phyloP scores from a whole-genome alignment of 2,797 vertebrate species.

The Orientallactaga sibirica region DNA sequence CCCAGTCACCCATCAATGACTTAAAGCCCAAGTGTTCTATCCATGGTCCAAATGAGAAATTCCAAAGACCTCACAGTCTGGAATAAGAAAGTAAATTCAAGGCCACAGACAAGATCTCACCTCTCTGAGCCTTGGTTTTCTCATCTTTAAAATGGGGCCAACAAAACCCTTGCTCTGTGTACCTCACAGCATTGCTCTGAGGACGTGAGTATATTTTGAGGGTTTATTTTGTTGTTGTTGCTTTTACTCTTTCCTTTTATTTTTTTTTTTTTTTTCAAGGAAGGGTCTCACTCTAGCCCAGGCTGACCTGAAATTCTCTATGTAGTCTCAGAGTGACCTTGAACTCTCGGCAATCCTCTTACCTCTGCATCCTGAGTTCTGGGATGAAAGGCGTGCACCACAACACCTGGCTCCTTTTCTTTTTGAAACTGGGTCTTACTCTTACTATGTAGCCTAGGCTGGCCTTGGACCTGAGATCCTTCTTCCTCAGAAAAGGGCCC shows the following conservation, averaged over 20 bases:
- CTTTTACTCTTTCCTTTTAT: not conserved
- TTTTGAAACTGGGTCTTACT: too few species aligned
- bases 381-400: not conserved
- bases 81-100: slow-evolving; percentile 2
- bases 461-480: not conserved
- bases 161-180: not conserved
- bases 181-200: not conserved
- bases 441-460: not conserved
- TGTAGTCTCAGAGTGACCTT: not conserved
- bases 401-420: not conserved
- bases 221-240: not conserved
- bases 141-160: slow-evolving; percentile 5
- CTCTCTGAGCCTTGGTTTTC: slow-evolving; percentile 29
- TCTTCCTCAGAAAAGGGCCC: not conserved
- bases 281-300: not conserved
- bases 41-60: slow-evolving; percentile 32
- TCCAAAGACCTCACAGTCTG: not conserved
- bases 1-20: not conserved
- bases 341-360: not conserved
- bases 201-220: not conserved
- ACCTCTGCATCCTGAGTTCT: not conserved
- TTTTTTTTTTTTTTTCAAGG: not conserved
- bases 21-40: not conserved
- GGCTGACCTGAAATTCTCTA: not conserved
- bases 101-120: not conserved